A percentile compares a stretch with the other conserved stretches of the same genome.
Conservation (phyloP, 2,888 invertebrate genomes). For the Cephalotes varians region DNA sequence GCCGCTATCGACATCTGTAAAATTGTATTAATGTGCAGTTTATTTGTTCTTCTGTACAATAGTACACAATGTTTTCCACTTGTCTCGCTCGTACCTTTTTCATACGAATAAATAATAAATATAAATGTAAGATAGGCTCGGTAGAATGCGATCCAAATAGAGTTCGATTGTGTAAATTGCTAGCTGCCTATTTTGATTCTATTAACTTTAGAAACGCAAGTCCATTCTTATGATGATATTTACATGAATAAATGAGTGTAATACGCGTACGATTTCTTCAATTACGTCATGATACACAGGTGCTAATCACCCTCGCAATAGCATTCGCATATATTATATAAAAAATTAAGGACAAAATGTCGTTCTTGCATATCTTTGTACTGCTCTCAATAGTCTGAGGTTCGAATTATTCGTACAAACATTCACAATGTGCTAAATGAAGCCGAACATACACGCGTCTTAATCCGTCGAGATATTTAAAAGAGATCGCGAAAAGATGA, state of each 20-base stretch:
- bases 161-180: conserved; percentile 65
- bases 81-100: conserved; percentile 77
- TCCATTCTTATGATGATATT: conserved; percentile 70
- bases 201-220: conserved; percentile 75
- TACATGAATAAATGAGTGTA: conserved; percentile 75
- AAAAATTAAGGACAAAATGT: conserved; percentile 83
- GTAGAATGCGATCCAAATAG: conserved; percentile 70
- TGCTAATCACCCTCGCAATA: conserved; percentile 72
- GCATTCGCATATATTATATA: conserved; percentile 74
- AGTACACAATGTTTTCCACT: conserved; percentile 79
- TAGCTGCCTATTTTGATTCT: conserved; percentile 73
- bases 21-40: conserved; percentile 75
- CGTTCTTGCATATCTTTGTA: conserved; percentile 82
- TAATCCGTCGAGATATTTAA: conserved; percentile 56
- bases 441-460: conserved; percentile 67
- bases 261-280: conserved; percentile 37
- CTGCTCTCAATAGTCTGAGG: conserved; percentile 79
- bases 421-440: conserved; percentile 72
- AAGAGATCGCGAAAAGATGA: background rate
- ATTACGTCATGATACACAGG: conserved; percentile 69
- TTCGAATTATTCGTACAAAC: conserved; percentile 72
- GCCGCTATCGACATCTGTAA: conserved; percentile 20
- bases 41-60: conserved; percentile 82
- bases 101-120: conserved; percentile 84
- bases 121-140: conserved; percentile 77